phyloP scores from a whole-genome alignment of 2,113 vertebrate genomes.

The Hippoglossus stenolepis region DNA sequence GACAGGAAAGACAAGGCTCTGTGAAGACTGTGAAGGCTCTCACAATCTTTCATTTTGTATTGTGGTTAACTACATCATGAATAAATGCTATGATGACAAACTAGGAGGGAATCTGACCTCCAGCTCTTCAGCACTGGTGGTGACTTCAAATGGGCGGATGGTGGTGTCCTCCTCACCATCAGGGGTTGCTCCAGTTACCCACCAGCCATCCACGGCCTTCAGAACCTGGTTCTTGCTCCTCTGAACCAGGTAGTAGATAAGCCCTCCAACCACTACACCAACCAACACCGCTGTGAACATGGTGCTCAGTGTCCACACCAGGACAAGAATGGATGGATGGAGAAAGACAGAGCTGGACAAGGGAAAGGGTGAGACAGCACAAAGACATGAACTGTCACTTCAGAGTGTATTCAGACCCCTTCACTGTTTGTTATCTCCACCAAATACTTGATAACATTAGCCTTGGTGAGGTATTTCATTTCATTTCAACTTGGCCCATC shows the following conservation, averaged over 20 bases:
- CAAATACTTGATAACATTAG: too few species aligned
- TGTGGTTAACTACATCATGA: background rate
- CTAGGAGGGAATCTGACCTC: conserved; percentile 74
- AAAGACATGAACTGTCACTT: background rate
- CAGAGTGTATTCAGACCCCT: background rate
- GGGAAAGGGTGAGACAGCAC: background rate
- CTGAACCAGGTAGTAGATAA: conserved; percentile 80
- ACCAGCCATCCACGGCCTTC: conserved; percentile 88
- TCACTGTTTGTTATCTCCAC: background rate
- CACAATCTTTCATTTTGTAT: background rate
- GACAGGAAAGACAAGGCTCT: conserved; percentile 13
- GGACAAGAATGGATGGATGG: background rate
- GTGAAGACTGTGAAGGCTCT: background rate
- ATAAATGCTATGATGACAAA: background rate
- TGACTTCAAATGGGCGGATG: conserved; percentile 81
- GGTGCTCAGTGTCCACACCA: conserved; percentile 24
- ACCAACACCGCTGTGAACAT: conserved; percentile 80
- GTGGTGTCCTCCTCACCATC: conserved; percentile 77
- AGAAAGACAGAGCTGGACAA: background rate
- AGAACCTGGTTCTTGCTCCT: conserved; percentile 79
- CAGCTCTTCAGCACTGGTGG: conserved; percentile 81
- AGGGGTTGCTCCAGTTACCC: conserved; percentile 78
- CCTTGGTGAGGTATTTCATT: too few species aligned
- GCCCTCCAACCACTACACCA: conserved; percentile 78
- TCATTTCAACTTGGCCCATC: background rate